Percentiles rank a stretch among this genome's conserved stretches.
These are phyloP conservation scores for Eupithecia abbreviata DNA, from an alignment of 2,888 invertebrate genomes.

Conservation along the genomic window DNA sequence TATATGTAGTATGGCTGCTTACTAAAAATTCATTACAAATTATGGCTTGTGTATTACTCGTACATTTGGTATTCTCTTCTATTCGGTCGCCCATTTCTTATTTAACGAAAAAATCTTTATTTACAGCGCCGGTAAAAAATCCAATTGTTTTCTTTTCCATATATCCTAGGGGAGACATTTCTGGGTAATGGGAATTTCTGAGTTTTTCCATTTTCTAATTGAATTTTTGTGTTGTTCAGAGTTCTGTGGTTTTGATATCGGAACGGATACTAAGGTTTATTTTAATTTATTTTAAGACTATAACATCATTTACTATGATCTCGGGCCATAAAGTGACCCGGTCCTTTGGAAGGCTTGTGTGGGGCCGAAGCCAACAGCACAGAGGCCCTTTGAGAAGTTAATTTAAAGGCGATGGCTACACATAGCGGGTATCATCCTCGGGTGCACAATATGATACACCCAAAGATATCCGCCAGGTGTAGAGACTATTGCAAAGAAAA, in stretches of 20 bases:
- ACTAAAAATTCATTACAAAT: neutral
- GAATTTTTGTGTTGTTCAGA: neutral
- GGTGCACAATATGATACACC: too few relatives aligned
- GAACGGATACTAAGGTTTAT: neutral
- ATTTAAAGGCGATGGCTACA: too few relatives aligned
- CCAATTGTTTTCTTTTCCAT: slow-evolving; percentile 35
- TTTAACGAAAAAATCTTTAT: slow-evolving; percentile 22
- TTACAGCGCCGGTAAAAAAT: slow-evolving; percentile 24
- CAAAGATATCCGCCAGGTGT: too few relatives aligned
- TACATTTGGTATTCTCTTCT: neutral
- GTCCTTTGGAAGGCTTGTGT: too few relatives aligned
- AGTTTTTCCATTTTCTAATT: slow-evolving; percentile 5
- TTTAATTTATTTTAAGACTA: too few relatives aligned
- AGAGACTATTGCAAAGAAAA: too few relatives aligned
- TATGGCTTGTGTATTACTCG: neutral
- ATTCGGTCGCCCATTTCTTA: neutral
- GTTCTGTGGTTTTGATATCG: neutral
- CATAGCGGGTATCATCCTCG: too few relatives aligned
- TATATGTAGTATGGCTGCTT: neutral
- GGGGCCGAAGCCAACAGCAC: too few relatives aligned
- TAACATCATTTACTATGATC: too few relatives aligned
- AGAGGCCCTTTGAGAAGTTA: too few relatives aligned
- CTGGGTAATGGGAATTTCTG: slow-evolving; percentile 5
- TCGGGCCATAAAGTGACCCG: too few relatives aligned
- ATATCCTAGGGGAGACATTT: slow-evolving; percentile 27